These are phyloP conservation scores for Contarinia nasturtii DNA, from an alignment of 1,140 invertebrate species.

Conservation along the genomic window DNA sequence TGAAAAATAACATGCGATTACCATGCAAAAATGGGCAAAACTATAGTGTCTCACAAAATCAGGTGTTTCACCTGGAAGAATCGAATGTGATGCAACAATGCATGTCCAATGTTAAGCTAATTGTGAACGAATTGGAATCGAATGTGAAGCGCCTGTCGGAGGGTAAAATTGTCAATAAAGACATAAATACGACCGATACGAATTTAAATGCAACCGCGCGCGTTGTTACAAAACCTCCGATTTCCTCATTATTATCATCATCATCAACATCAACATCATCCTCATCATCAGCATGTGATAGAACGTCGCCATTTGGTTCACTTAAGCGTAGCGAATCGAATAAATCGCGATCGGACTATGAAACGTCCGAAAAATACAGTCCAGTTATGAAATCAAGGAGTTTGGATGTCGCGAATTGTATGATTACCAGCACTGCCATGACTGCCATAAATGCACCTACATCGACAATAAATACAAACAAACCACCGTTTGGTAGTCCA, in stretches of 20 bases:
- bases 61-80: constrained; percentile 56
- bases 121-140: constrained; percentile 44
- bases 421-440: no score
- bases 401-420: no score
- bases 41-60: constrained; percentile 76
- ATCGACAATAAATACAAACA: no score
- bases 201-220: constrained; percentile 9
- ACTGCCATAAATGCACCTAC: no score
- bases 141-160: constrained; percentile 20
- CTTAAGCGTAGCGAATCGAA: no score
- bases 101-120: constrained; percentile 32
- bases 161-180: constrained; percentile 10
- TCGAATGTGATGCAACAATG: constrained; percentile 18
- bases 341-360: constrained; percentile 27
- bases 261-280: constrained; percentile 4
- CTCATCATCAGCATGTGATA: constrained; percentile 3
- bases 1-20: constrained; percentile 49
- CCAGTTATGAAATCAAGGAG: no score
- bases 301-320: no score
- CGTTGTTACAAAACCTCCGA: constrained; percentile 16
- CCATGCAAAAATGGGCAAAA: constrained; percentile 64
- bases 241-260: no score
- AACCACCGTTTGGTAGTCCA: no score
- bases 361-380: constrained; percentile 21
- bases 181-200: constrained; percentile 17